These are phyloP conservation scores for Crax fasciolata DNA, from an alignment of 2,797 vertebrate species.

Conservation along the genomic window DNA sequence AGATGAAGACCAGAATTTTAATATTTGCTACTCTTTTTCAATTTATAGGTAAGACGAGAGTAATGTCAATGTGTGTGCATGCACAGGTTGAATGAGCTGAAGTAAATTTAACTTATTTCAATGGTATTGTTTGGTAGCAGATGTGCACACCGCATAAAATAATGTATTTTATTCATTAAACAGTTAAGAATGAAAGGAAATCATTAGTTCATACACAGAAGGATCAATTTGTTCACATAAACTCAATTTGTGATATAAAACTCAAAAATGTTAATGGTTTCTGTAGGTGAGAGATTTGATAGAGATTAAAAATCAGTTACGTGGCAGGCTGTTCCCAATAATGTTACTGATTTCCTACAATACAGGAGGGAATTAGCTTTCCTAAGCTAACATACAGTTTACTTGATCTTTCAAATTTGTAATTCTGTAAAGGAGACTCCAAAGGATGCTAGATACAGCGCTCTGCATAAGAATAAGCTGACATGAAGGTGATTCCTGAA, in stretches of 20 bases:
- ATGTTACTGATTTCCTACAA: background rate
- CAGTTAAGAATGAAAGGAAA: background rate
- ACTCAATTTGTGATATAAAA: background rate
- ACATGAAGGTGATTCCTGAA: background rate
- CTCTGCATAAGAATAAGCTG: background rate
- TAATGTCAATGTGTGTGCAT: background rate
- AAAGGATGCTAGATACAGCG: background rate
- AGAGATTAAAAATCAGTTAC: background rate
- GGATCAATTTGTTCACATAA: background rate
- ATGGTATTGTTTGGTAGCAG: background rate
- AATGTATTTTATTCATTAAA: background rate
- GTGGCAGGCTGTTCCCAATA: background rate
- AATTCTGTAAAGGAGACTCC: background rate
- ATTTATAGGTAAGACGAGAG: background rate
- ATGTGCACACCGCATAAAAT: background rate
- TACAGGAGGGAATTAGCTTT: background rate
- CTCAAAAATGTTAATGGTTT: background rate
- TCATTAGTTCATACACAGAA: background rate
- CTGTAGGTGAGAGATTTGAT: background rate
- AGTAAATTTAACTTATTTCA: background rate
- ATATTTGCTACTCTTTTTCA: background rate
- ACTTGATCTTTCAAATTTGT: background rate
- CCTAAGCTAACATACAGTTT: background rate
- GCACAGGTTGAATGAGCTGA: background rate
- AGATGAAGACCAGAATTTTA: background rate